A percentile compares a stretch with the other conserved stretches of the same genome.
Conservation (phyloP, 2,888 invertebrate genomes). For the Dioctria rufipes region DNA sequence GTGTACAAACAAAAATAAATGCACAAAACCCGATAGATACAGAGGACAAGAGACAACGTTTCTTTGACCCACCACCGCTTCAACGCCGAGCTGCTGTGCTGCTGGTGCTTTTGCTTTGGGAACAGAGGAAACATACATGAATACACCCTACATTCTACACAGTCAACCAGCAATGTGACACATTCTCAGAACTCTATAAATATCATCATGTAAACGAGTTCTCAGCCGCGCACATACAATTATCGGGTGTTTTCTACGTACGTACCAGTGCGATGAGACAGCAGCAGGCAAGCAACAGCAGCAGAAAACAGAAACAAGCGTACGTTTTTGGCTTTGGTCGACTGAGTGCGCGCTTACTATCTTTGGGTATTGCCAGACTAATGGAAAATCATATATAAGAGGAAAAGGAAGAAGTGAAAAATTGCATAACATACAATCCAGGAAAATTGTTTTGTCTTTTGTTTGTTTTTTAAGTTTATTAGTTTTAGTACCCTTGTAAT, state of each 20-base stretch:
- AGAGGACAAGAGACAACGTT: conserved; percentile 24
- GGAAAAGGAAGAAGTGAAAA: not conserved
- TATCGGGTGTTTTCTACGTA: not conserved
- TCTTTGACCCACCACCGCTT: conserved; percentile 51
- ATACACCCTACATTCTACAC: not conserved
- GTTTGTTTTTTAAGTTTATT: too few species aligned
- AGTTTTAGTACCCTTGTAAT: too few species aligned
- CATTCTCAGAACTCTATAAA: conserved; percentile 42
- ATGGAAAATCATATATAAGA: too few species aligned
- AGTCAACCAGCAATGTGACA: conserved; percentile 17
- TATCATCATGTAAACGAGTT: conserved; percentile 50
- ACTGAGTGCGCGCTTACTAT: conserved; percentile 28
- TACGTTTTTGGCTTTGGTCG: not conserved
- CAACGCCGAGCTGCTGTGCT: conserved; percentile 32
- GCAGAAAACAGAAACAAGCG: not conserved
- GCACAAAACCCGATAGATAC: conserved; percentile 45
- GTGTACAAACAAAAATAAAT: conserved; percentile 54
- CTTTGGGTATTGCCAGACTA: conserved; percentile 5
- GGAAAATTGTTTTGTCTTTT: too few species aligned
- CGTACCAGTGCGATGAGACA: not conserved
- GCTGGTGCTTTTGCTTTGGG: conserved; percentile 5
- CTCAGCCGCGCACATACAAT: conserved; percentile 12
- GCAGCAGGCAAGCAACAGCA: not conserved
- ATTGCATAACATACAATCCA: conserved; percentile 10
- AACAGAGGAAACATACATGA: not conserved